Evolutionary conservation across 2,113 vertebrate species (phyloP).

Genomic region (Dicaeum eximium): DNA sequence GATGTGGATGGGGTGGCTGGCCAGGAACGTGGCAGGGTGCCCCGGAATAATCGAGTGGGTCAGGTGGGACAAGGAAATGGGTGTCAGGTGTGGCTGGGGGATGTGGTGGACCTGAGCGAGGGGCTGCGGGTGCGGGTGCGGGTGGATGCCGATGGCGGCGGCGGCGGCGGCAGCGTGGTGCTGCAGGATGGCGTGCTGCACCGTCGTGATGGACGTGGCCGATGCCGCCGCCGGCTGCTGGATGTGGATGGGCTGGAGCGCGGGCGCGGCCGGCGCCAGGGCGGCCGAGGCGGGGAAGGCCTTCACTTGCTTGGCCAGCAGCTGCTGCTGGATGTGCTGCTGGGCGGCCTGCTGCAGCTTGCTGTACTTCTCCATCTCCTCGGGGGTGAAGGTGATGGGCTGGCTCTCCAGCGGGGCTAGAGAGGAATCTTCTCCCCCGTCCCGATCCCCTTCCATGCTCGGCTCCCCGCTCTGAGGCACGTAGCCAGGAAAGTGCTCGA

Average conservation of each 20-base stretch:
- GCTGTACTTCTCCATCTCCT: conserved; percentile 99
- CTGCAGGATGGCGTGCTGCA: conserved; percentile 95
- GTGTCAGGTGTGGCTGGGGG: conserved; percentile 93
- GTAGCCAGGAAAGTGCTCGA: conserved; percentile 81
- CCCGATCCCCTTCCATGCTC: conserved; percentile 77
- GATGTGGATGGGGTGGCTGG: conserved; percentile 96
- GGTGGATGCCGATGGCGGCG: conserved; percentile 88
- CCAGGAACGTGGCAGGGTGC: conserved; percentile 90
- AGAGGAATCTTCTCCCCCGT: conserved; percentile 87
- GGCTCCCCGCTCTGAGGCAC: conserved; percentile 76
- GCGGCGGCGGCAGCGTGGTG: conserved; percentile 85
- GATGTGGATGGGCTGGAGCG: conserved; percentile 92
- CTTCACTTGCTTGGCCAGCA: conserved; percentile 96
- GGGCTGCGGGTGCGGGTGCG: conserved; percentile 86
- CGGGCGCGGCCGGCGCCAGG: conserved; percentile 77
- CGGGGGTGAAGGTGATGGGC: conserved; percentile 95
- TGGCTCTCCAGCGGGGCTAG: conserved; percentile 94
- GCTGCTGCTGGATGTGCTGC: conserved; percentile 98
- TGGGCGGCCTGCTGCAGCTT: conserved; percentile 97
- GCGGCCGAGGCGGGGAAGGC: conserved; percentile 85
- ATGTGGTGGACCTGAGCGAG: conserved; percentile 96
- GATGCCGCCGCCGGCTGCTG: conserved; percentile 89
- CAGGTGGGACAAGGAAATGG: conserved; percentile 92
- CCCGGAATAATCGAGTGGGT: conserved; percentile 93
- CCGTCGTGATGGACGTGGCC: conserved; percentile 90